These are phyloP conservation scores for Hyalella azteca DNA, from an alignment of 2,888 invertebrate genomes.

Conservation along the genomic window DNA sequence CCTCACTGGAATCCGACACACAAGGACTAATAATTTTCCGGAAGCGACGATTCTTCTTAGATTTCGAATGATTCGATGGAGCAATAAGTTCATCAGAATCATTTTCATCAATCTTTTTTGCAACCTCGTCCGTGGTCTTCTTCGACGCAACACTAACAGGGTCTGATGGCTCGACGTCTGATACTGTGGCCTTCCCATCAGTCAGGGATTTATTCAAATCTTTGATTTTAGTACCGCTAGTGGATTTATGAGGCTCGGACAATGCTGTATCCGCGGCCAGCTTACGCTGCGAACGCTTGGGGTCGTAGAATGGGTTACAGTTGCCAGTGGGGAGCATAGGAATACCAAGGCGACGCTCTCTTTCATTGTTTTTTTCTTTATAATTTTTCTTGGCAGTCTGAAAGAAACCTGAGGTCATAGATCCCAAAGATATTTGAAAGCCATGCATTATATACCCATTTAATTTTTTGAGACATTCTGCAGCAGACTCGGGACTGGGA, in stretches of 20 bases:
- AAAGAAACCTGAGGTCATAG: slow-evolving; percentile 52
- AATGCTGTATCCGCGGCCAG: neutral
- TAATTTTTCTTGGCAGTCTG: slow-evolving; percentile 50
- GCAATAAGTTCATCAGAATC: neutral
- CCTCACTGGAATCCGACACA: slow-evolving; percentile 45
- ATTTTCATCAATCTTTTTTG: slow-evolving; percentile 15
- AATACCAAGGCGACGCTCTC: slow-evolving; percentile 48
- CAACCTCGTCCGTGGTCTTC: neutral
- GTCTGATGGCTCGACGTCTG: neutral
- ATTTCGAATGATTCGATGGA: neutral
- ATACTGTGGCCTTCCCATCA: neutral
- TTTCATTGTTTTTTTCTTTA: slow-evolving; percentile 47
- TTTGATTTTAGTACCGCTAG: too few relatives aligned
- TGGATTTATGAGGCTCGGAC: too few relatives aligned
- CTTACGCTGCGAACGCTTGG: slow-evolving; percentile 40
- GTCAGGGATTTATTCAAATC: neutral
- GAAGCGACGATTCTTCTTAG: slow-evolving; percentile 46
- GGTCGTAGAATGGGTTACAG: slow-evolving; percentile 54
- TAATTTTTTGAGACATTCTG: slow-evolving; percentile 47
- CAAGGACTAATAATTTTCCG: slow-evolving; percentile 48
- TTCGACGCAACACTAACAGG: neutral
- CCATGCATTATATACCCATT: slow-evolving; percentile 51
- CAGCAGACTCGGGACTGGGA: slow-evolving; percentile 52
- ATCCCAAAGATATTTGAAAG: slow-evolving; percentile 44
- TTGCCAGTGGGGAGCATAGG: slow-evolving; percentile 51